Percentiles rank a stretch among this genome's conserved stretches.
These are phyloP conservation scores for Telmatochromis brichardi DNA, from an alignment of 2,113 vertebrate genomes.

Conservation along the genomic window DNA sequence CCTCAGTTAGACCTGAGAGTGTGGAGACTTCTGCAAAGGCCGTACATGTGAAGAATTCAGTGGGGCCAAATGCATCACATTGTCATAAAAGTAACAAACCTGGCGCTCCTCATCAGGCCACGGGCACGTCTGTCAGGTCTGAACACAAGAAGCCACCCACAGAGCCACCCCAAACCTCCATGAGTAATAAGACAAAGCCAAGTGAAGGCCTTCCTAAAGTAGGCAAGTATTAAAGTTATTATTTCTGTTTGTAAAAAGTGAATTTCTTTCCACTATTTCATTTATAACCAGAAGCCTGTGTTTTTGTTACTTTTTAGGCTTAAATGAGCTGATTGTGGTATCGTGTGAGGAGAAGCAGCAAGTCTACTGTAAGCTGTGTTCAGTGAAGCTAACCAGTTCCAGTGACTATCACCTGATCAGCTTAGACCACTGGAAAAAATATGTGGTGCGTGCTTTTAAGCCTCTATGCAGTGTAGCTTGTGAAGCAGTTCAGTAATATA, in stretches of 20 bases:
- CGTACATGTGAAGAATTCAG: not conserved
- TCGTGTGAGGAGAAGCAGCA: not conserved
- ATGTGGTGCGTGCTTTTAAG: slow-evolving; percentile 22
- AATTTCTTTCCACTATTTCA: not conserved
- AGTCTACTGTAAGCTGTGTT: slow-evolving; percentile 48
- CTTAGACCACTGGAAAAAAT: slow-evolving; percentile 1
- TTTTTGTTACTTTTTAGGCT: slow-evolving; percentile 1
- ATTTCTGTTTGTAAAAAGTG: not conserved
- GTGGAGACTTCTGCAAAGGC: not conserved
- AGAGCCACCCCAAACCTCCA: not conserved
- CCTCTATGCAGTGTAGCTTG: rapidly evolving
- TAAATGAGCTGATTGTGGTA: slow-evolving; percentile 2
- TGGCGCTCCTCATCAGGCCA: not conserved
- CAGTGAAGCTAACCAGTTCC: not conserved
- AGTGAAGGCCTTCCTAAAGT: not conserved
- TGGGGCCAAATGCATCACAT: not conserved
- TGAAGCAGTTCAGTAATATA: not conserved
- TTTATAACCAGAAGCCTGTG: not conserved
- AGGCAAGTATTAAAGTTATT: slow-evolving; percentile 10
- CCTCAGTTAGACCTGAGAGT: not conserved
- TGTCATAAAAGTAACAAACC: not conserved
- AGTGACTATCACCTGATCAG: not conserved
- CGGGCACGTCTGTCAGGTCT: not conserved
- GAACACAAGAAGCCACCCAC: not conserved
- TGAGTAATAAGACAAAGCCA: not conserved